Conservation (phyloP, 2,797 vertebrate genomes). For the Simalia tracyae region DNA sequence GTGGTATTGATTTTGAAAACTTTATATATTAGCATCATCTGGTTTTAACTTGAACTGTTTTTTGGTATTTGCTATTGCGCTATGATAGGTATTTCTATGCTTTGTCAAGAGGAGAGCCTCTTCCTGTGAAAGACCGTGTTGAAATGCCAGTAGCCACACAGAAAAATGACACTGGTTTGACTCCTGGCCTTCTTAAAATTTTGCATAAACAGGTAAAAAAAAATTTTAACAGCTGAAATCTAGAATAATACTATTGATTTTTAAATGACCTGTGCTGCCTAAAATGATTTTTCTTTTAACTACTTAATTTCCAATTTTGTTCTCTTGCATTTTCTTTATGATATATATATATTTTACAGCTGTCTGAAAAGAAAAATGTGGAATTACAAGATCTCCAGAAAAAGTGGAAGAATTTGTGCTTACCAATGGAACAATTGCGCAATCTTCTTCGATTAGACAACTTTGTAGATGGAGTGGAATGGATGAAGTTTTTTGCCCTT, state of each 20-base stretch:
- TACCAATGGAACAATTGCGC: constrained; percentile 78
- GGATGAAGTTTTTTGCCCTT: constrained; percentile 85
- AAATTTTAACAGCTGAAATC: not conserved
- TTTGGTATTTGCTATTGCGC: not conserved
- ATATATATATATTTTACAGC: constrained; percentile 5
- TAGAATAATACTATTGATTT: not conserved
- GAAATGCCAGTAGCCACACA: constrained; percentile 79
- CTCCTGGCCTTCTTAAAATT: constrained; percentile 82
- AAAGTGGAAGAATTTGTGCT: constrained; percentile 80
- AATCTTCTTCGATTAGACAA: constrained; percentile 75
- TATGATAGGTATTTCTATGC: constrained; percentile 82
- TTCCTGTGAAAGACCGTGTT: constrained; percentile 84
- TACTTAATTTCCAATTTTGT: not conserved
- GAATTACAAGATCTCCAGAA: constrained; percentile 70
- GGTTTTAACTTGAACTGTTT: not conserved
- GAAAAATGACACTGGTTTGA: constrained; percentile 81
- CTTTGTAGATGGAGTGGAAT: constrained; percentile 72
- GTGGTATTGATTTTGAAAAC: not conserved
- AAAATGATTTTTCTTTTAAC: not conserved
- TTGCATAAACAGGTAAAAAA: constrained; percentile 84
- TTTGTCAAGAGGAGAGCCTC: constrained; percentile 78
- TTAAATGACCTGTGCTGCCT: not conserved
- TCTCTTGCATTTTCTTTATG: not conserved
- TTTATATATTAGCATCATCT: not conserved
- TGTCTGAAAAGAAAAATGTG: constrained; percentile 51